phyloP scores from a whole-genome alignment of 2,113 vertebrate species.

The Otus sunia region DNA sequence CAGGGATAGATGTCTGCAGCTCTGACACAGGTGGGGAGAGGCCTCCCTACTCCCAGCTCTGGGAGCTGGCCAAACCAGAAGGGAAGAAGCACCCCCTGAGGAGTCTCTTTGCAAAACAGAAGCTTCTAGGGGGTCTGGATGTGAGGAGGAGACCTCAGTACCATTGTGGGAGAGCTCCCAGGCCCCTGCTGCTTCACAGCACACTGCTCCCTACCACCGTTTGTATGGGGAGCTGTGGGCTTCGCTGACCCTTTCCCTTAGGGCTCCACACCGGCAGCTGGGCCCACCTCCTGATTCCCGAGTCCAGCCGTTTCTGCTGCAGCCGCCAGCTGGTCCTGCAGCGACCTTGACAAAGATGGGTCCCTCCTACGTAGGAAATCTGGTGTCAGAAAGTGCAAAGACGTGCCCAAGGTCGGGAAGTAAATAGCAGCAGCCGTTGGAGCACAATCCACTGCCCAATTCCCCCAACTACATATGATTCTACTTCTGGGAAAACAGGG shows the following conservation, averaged over 20 bases:
- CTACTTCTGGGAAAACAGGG: accelerated
- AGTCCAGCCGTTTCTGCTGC: not conserved
- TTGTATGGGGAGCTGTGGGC: not conserved
- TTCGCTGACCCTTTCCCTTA: not conserved
- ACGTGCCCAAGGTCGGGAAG: not conserved
- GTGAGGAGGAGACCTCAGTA: not conserved
- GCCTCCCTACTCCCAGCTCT: not conserved
- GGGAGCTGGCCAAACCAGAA: not conserved
- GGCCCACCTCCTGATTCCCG: accelerated
- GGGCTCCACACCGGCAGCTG: accelerated
- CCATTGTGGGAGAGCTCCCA: accelerated
- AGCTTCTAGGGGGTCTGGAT: not conserved
- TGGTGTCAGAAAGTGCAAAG: not conserved
- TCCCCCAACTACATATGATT: accelerated
- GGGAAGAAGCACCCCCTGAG: no score
- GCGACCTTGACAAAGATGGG: accelerated
- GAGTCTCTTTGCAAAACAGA: not conserved
- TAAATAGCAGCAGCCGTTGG: not conserved
- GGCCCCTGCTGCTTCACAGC: not conserved
- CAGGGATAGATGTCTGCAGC: not conserved
- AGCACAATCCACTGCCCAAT: accelerated
- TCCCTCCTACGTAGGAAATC: not conserved
- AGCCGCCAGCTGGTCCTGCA: not conserved
- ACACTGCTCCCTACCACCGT: accelerated
- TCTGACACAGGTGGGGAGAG: not conserved